These are phyloP conservation scores for Zaprionus kolodkinae DNA, from an alignment of 1,140 invertebrate species.

Conservation along the genomic window DNA sequence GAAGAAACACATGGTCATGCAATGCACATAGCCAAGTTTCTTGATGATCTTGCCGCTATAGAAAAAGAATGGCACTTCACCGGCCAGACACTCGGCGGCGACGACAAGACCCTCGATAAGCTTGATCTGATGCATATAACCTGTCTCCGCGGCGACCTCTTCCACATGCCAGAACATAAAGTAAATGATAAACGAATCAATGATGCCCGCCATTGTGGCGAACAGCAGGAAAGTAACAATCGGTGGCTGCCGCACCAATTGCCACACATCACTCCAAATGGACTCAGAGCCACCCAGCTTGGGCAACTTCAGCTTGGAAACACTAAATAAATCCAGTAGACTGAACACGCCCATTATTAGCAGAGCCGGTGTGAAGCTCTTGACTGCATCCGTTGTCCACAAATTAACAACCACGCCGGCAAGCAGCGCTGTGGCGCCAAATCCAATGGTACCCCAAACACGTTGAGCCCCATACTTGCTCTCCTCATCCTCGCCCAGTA, in stretches of 20 bases:
- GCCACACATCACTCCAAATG: constrained; percentile 87
- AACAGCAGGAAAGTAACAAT: constrained; percentile 89
- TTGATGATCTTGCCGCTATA: constrained; percentile 89
- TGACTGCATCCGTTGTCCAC: constrained; percentile 85
- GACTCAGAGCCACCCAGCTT: constrained; percentile 87
- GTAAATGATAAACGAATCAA: constrained; percentile 91
- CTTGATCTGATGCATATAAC: constrained; percentile 88
- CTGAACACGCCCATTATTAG: constrained; percentile 87
- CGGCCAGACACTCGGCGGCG: constrained; percentile 89
- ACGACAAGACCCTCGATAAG: constrained; percentile 90
- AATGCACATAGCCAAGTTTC: constrained; percentile 88
- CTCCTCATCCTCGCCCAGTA: constrained; percentile 87
- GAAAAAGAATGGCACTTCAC: constrained; percentile 90
- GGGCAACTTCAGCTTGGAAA: constrained; percentile 87
- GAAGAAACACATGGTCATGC: constrained; percentile 89
- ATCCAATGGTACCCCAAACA: constrained; percentile 92
- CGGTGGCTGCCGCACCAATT: constrained; percentile 86
- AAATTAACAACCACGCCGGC: constrained; percentile 88
- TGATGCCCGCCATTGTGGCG: constrained; percentile 89
- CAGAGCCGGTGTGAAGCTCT: constrained; percentile 89
- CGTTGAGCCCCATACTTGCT: constrained; percentile 90
- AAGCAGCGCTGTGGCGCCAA: constrained; percentile 88
- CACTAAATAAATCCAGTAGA: constrained; percentile 87
- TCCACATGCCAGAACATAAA: constrained; percentile 92
- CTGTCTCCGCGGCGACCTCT: constrained; percentile 87